Evolutionary conservation across 2,888 invertebrate genomes (phyloP).

Genomic region (Coecobrya sp.): DNA sequence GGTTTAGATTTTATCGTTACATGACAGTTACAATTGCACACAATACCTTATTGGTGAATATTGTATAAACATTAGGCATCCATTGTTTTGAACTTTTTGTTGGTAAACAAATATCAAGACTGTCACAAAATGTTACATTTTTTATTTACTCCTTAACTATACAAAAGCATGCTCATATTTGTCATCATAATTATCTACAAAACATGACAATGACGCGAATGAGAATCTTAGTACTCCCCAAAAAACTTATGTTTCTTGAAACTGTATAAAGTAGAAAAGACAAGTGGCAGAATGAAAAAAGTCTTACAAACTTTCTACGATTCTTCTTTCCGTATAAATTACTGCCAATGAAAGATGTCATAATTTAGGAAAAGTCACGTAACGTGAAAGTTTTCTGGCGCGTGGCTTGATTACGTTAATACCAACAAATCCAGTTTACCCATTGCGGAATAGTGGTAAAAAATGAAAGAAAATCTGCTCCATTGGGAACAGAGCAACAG

Average conservation of each 20-base stretch:
- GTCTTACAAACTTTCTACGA: not conserved
- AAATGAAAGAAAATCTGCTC: not conserved
- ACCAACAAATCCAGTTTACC: slow-evolving; percentile 43
- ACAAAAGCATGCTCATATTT: slow-evolving; percentile 34
- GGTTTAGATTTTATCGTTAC: slow-evolving; percentile 34
- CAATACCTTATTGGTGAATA: not conserved
- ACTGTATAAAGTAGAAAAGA: not conserved
- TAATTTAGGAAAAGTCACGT: slow-evolving; percentile 11
- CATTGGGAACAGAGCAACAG: not conserved
- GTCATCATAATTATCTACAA: slow-evolving; percentile 57
- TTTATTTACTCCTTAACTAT: not conserved
- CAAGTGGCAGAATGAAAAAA: not conserved
- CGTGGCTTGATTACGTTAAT: slow-evolving; percentile 68
- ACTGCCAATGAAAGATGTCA: not conserved
- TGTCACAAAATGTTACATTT: slow-evolving; percentile 23
- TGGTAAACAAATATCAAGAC: slow-evolving; percentile 40
- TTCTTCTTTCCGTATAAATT: slow-evolving; percentile 14
- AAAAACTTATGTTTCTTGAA: not conserved
- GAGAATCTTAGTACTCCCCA: slow-evolving; percentile 23
- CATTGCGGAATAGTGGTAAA: slow-evolving; percentile 12
- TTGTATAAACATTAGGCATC: not conserved
- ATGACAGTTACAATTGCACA: slow-evolving; percentile 30
- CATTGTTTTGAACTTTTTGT: slow-evolving; percentile 42
- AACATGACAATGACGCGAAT: slow-evolving; percentile 34
- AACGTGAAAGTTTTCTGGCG: slow-evolving; percentile 33